Base-by-base conservation (phyloP, 2,797 vertebrate genomes). In the Cyclura pinguis region DNA sequence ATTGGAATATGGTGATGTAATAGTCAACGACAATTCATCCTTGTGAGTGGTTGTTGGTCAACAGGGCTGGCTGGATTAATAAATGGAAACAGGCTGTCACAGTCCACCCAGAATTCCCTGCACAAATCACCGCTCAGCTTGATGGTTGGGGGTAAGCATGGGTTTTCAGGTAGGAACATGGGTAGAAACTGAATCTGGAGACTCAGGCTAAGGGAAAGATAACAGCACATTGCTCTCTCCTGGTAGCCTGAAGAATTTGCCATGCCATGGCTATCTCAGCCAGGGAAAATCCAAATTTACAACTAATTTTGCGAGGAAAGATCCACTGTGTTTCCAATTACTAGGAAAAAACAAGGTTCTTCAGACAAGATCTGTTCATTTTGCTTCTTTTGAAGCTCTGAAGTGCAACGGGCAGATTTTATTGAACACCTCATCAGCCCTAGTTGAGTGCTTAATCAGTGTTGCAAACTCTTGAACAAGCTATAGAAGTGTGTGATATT, bases 401-500 rank as follows among this genome's bases (percentile, higher is more conserved):
- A 93, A 91, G 93, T 93, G 88, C 92, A 87, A 92, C 64, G 42
- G 92, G 90, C 93, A 95, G 92, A 88, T 95, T 96, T 94, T 85
- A 92, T 93, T 91, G 91, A 95, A 85, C 59, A 91, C 86, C 92
- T 95, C 93, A 94, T 95, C 94, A 95, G 81, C 86, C 92, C 80
- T 92, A 92, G 87, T 92, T 89, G 90, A 93, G 85, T 90, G 78
- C 88, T 93, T 93, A 90, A 94, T 93, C 93, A 90, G 2, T 84
- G 67, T 93, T 82, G 90, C 52, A 80, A 92, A 96, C 92, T 86
- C 78, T 88, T 85, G 50, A 0, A 0, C 85, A 94, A 85, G 84
- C 42, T 32, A 14, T 59, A 64, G 80, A 55, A 93, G 35, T 87
- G 29, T 38, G 62, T 9, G 64, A 92, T 35, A 22, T 72, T n/a